Evolutionary conservation across 2,888 invertebrate genomes (phyloP), one percentile per base, ranked within the genome.

Genomic region (Griposia aprilina): DNA sequence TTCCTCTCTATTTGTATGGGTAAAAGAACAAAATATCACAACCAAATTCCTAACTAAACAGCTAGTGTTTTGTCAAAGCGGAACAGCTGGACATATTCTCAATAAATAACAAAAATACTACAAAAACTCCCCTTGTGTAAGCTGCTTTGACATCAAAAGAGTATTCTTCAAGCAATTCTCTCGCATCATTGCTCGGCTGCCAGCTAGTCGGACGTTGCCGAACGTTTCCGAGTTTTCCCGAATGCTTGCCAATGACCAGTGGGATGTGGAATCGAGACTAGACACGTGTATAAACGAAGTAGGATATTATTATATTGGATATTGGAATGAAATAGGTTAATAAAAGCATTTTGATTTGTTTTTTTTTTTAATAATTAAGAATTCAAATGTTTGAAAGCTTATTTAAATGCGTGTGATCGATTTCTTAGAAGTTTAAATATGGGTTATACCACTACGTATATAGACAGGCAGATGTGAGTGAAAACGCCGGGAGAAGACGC

Each of bases 91-190:
- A 66, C 62, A 30, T 70, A 57, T 41, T 69, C 52, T 78, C 80
- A 65, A 80, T 74, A 74, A 83, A 80, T 63, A 79, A 77, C 66
- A 59, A 68, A 63, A 65, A 70, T 59, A 68, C 76, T 76, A 30
- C 52, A 83, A 66, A 52, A 78, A 55, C 48, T 66, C 45, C 26
- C 26, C 55, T 62, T 62, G 62, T 69, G 50, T 75, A 72, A 78
- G 74, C 79, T 20, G 70, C 78, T 76, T 86, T 80, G 81, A 87
- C 81, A 87, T 85, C 85, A 85, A 85, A 85, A 77, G 87, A 87
- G 69, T 80, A 30, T 83, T 76, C 84, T 86, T 75, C 71, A 71
- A 80, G 74, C 75, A 41, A 84, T 86, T 86, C 80, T 71, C 76
- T 74, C 76, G 66, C 84, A 70, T 85, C 85, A 70, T 60, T 66